Evolutionary conservation across 2,888 invertebrate genomes (phyloP), one percentile per base, ranked within the genome.

Genomic region (Sisyra nigra): DNA sequence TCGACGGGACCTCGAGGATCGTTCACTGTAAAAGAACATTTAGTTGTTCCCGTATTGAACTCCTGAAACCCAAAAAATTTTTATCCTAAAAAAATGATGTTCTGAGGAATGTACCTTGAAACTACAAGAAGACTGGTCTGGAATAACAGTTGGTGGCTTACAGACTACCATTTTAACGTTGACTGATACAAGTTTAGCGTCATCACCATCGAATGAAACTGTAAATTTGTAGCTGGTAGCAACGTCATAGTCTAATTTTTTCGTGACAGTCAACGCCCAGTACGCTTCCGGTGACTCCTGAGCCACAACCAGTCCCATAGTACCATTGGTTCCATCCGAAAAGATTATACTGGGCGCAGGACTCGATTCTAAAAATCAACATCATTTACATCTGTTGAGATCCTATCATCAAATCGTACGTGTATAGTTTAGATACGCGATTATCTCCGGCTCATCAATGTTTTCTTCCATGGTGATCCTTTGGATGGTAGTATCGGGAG

Each of bases 381-480:
- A 11, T 14, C 5, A 14, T 40, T 14, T 8, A 24, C 8, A 39
- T 13, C 8, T 24, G n/a, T 15, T 19, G 9, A 2, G 3, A 9
- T 2, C 5, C 13, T 39, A 39, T 13, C 3, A 39, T 39, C 17
- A 18, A 18, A 19, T 39, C 38, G 3, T 34, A 42, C 41, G 19
- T 14, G n/a, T n/a, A 35, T 42, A 42, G 19, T 42, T 42, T 24
- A 42, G 10, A 11, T 42, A 34, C n/a, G 41, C 41, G 19, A 42
- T 24, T 10, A 14, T 13, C 10, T 34, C 34, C n/a, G n/a, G 9
- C 19, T 19, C 19, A 7, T 18, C 35, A 10, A 42, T 42, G 11
- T 42, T 35, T 35, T 42, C 41, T 2, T 42, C 17, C 33, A 42
- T 34, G 10, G 5, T 13, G 9, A 42, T 33, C 13, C 8, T 7